phyloP scores from a whole-genome alignment of 2,888 invertebrate species.

The Anodontia alba region DNA sequence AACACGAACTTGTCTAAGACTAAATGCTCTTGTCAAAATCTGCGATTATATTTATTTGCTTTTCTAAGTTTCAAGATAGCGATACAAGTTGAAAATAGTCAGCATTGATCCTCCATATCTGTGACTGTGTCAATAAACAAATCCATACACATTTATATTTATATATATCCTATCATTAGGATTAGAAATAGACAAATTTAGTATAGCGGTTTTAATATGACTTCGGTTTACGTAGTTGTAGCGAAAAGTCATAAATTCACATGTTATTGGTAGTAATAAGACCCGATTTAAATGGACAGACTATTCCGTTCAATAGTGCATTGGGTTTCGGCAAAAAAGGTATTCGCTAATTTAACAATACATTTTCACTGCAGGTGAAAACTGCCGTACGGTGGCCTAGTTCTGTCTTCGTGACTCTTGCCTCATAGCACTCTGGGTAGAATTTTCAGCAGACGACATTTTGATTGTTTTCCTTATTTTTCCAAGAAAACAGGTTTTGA shows the following conservation, averaged over 20 bases:
- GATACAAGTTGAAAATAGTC: background rate
- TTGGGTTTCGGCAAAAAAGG: conserved; percentile 6
- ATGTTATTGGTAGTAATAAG: background rate
- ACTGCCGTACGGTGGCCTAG: background rate
- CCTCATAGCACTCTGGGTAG: no score
- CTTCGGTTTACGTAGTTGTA: no score
- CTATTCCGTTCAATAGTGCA: background rate
- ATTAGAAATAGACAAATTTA: background rate
- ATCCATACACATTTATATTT: background rate
- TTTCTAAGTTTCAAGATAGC: background rate
- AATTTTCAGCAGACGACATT: no score
- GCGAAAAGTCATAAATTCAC: background rate
- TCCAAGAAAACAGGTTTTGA: no score
- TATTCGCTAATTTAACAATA: conserved; percentile 8
- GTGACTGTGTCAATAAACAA: no score
- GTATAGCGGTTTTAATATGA: no score
- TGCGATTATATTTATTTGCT: no score
- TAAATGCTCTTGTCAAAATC: no score
- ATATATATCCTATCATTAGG: background rate
- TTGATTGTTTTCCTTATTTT: no score
- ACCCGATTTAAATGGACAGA: conserved; percentile 4
- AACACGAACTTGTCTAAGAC: no score
- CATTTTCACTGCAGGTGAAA: background rate
- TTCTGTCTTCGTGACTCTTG: background rate
- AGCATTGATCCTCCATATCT: no score